These are phyloP conservation scores for Therioaphis trifolii DNA, from an alignment of 2,888 invertebrate genomes.

Conservation along the genomic window DNA sequence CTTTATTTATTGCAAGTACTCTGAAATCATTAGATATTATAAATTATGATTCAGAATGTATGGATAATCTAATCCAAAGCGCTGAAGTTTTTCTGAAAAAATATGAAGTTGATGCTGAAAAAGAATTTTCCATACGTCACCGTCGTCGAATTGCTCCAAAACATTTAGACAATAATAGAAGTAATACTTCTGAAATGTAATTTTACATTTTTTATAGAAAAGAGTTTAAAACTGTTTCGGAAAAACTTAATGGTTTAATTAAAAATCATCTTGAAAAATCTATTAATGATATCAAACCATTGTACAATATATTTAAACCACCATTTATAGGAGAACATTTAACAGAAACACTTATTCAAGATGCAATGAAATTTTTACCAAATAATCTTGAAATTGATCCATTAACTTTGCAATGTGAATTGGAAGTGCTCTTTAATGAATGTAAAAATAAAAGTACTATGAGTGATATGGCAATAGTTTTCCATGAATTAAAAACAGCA, in stretches of 20 bases:
- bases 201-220: constrained; percentile 16
- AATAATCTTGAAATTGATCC: constrained; percentile 31
- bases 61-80: neutral
- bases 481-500: constrained; percentile 19
- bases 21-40: constrained; percentile 33
- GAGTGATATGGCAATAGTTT: constrained; percentile 17
- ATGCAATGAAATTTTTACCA: constrained; percentile 20
- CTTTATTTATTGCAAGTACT: constrained; percentile 10
- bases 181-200: neutral
- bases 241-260: neutral
- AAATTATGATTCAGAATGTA: constrained; percentile 3
- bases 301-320: constrained; percentile 10
- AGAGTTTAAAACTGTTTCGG: constrained; percentile 19
- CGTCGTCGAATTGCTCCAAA: constrained; percentile 4
- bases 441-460: constrained; percentile 19
- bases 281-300: constrained; percentile 18
- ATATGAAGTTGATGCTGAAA: constrained; percentile 8
- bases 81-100: constrained; percentile 15
- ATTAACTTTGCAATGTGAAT: constrained; percentile 12
- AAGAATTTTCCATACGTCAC: constrained; percentile 4
- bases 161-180: neutral
- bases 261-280: constrained; percentile 19
- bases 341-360: constrained; percentile 15
- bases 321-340: neutral
- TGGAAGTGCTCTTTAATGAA: constrained; percentile 10